Evolutionary conservation across 2,113 vertebrate genomes (phyloP), one percentile per base, ranked within the genome.

Genomic region (Salvelinus namaycush): DNA sequence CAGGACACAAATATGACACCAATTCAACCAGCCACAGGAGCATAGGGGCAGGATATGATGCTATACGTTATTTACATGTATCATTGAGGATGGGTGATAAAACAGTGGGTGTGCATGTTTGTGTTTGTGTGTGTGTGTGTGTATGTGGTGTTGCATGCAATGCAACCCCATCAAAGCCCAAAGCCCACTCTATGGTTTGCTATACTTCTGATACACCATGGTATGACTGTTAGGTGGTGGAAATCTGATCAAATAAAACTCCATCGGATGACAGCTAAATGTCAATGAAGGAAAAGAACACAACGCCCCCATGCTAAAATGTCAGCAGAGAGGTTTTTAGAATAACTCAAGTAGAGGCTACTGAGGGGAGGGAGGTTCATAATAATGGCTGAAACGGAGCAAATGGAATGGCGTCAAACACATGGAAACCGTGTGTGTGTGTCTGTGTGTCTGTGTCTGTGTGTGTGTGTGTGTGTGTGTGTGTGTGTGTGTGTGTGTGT

Each of bases 211-310:
- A 71, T 71, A 71, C 75, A 26, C 9, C 51, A 67, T 67, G 68
- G 73, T 77, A 78, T 85, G 73, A 83, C 74, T 74, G 66, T 64
- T 39, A 76, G 71, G 70, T 34, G 39, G 49, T 79, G 81, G 66
- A 89, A 82, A 88, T 75, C 59, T 62, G 79, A 81, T 80, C 76
- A 83, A 85, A 79, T 73, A 81, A 87, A 87, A 87, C 79, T 81
- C 57, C 39, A 80, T 77, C 76, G 72, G 74, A 31, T 70, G 73
- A 80, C 31, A 54, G 65, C 82, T 83, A 87, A 91, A 92, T 89
- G 89, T 88, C 87, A 91, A 77, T 84, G 78, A 90, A 81, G 85
- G 80, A 87, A 68, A 88, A 82, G 49, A 80, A 72, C 59, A 73
- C 76, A 76, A 81, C 75, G 8, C 67, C 68, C 39, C 39, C 39